These are phyloP conservation scores for Sanderia malayensis DNA, from an alignment of 30 jellyfish, hydroid and myxozoan genomes.

Conservation along the genomic window DNA sequence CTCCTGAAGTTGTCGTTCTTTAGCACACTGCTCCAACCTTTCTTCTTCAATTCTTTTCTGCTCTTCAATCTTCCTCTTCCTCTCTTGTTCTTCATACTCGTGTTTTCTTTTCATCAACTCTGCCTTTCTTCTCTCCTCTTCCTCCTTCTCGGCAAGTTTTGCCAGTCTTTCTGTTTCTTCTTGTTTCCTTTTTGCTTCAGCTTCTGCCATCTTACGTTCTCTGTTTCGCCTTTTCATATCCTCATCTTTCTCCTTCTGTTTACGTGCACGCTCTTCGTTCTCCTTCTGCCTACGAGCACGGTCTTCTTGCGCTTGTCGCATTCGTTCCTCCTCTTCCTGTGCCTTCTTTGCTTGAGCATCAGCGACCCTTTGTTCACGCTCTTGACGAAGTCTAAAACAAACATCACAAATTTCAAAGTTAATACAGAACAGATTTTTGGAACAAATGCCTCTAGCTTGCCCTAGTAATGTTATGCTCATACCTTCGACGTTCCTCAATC, in stretches of 20 bases:
- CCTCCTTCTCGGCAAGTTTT: slow-evolving; percentile 70
- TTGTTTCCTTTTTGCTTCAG: slow-evolving; percentile 73
- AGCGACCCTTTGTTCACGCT: slow-evolving; percentile 83
- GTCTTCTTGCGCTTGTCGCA: slow-evolving; percentile 25
- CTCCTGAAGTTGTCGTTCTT: slow-evolving; percentile 62
- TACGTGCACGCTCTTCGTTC: slow-evolving; percentile 66
- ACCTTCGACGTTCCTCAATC: slow-evolving; percentile 64
- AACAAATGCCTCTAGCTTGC: too few relatives aligned
- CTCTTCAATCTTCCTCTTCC: slow-evolving; percentile 64
- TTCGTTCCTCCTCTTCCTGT: slow-evolving; percentile 73
- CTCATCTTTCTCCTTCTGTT: slow-evolving; percentile 74
- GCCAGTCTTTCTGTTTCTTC: slow-evolving; percentile 73
- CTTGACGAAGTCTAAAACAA: slow-evolving; percentile 82
- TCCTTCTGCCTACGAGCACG: slow-evolving; percentile 34
- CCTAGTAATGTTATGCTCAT: background rate
- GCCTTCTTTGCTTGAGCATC: slow-evolving; percentile 69
- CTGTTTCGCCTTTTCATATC: slow-evolving; percentile 67
- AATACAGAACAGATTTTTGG: background rate
- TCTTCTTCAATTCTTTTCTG: slow-evolving; percentile 70
- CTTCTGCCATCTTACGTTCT: slow-evolving; percentile 83
- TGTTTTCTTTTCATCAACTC: slow-evolving; percentile 65
- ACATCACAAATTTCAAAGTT: background rate
- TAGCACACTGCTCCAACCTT: slow-evolving; percentile 57
- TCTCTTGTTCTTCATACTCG: slow-evolving; percentile 83
- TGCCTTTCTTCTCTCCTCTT: slow-evolving; percentile 59